Base-by-base conservation (phyloP, 2,797 vertebrate species). In the Scolopax bukidnonensis region DNA sequence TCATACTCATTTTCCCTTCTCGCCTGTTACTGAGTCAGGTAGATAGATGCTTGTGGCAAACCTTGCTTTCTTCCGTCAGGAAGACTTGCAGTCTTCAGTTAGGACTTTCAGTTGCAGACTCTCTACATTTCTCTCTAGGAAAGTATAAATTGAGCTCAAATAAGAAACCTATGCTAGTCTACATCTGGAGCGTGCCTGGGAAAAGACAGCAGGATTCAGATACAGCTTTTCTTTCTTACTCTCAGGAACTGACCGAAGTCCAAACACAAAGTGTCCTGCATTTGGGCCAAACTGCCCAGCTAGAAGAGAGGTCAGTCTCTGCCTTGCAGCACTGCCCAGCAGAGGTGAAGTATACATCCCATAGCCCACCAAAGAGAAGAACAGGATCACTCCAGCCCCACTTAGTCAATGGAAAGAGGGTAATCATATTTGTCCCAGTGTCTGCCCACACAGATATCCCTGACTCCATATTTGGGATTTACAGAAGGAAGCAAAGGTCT, bases 121-220 rank as follows among this genome's bases (percentile, higher is more conserved):
- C 73, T 93, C 40, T 50, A 78, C n/a, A n/a, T 89, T 92, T 82
- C 61, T 61, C 68, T 67, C 70, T 69, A 87, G 77, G 28, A 91
- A 87, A 61, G 43, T n/a, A 47, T 38, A 74, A 89, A 82, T 14
- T 95, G 84, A 90, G 41, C 57, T 81, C 38, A 90, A 64, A 89
- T 67, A 61, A 89, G 63, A 92, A 85, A 10, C 20, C 32, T 64
- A 60, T 45, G n/a, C 36, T 80, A 88, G 27, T 64, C 65, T 88
- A 27, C 32, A 75, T 18, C 41, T 4, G 6, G 33, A 84, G 24
- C 0, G 0, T 38, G 36, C 32, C 53, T 51, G 24, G 10, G 67
- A 61, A 40, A 23, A 81, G 48, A 53, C 4, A 79, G 41, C 23
- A 89, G 43, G 38, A 57, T 32, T 68, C 50, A 75, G 67, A 65